These are phyloP conservation scores for Yponomeuta sedellus DNA, from an alignment of 2,888 invertebrate genomes.

Conservation along the genomic window DNA sequence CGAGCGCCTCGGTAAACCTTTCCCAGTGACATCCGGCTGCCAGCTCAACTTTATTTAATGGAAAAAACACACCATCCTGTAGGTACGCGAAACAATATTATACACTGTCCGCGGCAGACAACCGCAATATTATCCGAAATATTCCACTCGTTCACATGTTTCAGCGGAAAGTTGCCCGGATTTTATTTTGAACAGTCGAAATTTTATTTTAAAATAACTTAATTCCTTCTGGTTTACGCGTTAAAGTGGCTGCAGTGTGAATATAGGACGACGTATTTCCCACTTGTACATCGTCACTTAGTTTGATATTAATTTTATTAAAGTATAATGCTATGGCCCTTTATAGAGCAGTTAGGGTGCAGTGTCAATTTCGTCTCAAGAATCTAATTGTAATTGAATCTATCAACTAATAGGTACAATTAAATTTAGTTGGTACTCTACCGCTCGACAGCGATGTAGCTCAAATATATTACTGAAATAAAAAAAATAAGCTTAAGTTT, in stretches of 20 bases:
- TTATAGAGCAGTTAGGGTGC: too few relatives aligned
- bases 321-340: neutral
- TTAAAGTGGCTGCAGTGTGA: slow-evolving; percentile 12
- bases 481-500: too few relatives aligned
- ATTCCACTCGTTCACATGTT: slow-evolving; percentile 37
- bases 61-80: slow-evolving; percentile 1
- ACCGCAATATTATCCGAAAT: slow-evolving; percentile 58
- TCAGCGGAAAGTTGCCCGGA: neutral
- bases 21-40: slow-evolving; percentile 6
- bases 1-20: neutral
- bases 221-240: slow-evolving; percentile 12
- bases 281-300: neutral
- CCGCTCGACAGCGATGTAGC: too few relatives aligned
- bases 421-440: too few relatives aligned
- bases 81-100: slow-evolving; percentile 5
- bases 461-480: too few relatives aligned
- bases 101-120: slow-evolving; percentile 51
- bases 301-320: neutral
- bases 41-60: slow-evolving; percentile 5
- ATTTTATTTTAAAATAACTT: slow-evolving; percentile 15
- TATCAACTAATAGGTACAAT: too few relatives aligned
- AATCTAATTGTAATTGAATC: too few relatives aligned
- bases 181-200: slow-evolving; percentile 12
- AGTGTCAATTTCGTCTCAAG: too few relatives aligned
- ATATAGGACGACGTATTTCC: neutral